Conservation (phyloP, 2,888 invertebrate genomes). For the Chloroclystis v-ata region DNA sequence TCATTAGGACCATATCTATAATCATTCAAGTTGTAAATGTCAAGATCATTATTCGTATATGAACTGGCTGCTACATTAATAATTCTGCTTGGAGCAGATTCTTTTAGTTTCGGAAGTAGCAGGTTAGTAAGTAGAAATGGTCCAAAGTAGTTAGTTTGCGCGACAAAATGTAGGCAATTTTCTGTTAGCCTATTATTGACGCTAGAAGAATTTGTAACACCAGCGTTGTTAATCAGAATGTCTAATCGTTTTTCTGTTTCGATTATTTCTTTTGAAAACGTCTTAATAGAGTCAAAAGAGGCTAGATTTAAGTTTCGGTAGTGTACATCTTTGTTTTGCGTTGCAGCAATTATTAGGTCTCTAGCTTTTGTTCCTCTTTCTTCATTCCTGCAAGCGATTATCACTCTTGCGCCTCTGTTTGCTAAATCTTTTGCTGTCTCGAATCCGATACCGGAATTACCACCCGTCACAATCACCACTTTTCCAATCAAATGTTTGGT, state of each 20-base stretch:
- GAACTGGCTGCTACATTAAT: slow-evolving; percentile 54
- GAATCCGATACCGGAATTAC: slow-evolving; percentile 88
- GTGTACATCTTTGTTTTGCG: slow-evolving; percentile 52
- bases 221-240: slow-evolving; percentile 81
- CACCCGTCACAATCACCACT: slow-evolving; percentile 91
- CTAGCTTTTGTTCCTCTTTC: slow-evolving; percentile 79
- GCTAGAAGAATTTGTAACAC: slow-evolving; percentile 43
- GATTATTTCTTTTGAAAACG: slow-evolving; percentile 78
- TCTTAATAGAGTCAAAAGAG: slow-evolving; percentile 72
- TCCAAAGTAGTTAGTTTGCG: slow-evolving; percentile 80
- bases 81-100: slow-evolving; percentile 59
- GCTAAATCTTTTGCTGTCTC: slow-evolving; percentile 85
- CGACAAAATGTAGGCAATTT: slow-evolving; percentile 78
- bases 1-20: slow-evolving; percentile 23
- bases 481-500: slow-evolving; percentile 87
- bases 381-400: slow-evolving; percentile 88
- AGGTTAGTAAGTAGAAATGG: slow-evolving; percentile 82
- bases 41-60: slow-evolving; percentile 41
- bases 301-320: slow-evolving; percentile 67
- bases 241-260: slow-evolving; percentile 73
- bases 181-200: slow-evolving; percentile 65
- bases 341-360: slow-evolving; percentile 39
- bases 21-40: slow-evolving; percentile 11
- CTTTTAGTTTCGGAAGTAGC: slow-evolving; percentile 64
- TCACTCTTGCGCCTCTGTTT: slow-evolving; percentile 84